Base-by-base conservation (phyloP, 37 sponge, comb jelly and placozoan species). In the Cliona cf. orientalis region DNA sequence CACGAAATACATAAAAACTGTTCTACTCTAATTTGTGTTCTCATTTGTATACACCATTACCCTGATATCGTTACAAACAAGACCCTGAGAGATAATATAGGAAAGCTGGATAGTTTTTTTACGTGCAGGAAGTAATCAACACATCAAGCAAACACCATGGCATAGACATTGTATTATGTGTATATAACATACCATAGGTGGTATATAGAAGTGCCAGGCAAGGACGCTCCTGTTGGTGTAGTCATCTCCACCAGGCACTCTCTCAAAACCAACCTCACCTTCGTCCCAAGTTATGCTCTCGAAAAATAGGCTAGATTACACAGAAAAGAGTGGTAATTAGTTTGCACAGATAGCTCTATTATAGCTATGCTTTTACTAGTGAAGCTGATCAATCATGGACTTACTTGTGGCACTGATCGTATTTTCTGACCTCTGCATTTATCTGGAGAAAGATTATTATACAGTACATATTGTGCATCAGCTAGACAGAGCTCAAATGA, bases 281-380 rank as follows among this genome's bases (percentile, higher is more conserved):
- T 91, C 86, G 46, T 85, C 95, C 91, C 91, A 91, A 9, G 95
- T 95, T 25, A 95, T 84, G 62, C 85, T 67, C 81, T 90, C 91
- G 82, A 95, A 95, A 72, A 71, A 92, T 35, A 92, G 72, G 71
- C 93, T 92, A 56, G 19, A 81, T 23, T 2, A 36, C 2, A 46
- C 39, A 74, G n/a, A n/a, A n/a, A n/a, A n/a, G n/a, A n/a, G n/a
- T 33, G 21, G 7, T 9, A 31, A 57, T 3, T 28, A 28, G 2
- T 57, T 19, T 35, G 22, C 28, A 6, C 3, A 29, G 4, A 40
- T 7, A 37, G 5, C 32, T 21, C 19, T 37, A 66, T 66, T 31
- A 66, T 21, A 45, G 33, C 38, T 0, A 11, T 64, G 21, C 23
- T 6, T 11, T 62, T 11, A 62, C 21, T 60, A n/a, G 31, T 31